Percentiles rank a stretch among this genome's conserved stretches.
Conservation (phyloP, 2,113 vertebrate species). For the Malurus melanocephalus region DNA sequence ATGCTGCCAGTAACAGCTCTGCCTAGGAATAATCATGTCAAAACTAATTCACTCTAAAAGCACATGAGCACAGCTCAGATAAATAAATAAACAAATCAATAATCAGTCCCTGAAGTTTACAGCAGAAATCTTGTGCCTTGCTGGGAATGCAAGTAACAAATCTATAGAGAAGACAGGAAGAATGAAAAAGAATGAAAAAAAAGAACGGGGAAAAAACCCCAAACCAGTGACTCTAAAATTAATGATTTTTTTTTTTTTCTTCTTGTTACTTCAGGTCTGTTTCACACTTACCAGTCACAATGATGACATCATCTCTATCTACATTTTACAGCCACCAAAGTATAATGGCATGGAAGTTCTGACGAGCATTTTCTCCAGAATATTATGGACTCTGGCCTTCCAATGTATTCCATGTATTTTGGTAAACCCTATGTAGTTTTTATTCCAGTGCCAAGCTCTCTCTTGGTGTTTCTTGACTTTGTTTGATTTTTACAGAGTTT, state of each 20-base stretch:
- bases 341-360: not conserved
- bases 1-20: not conserved
- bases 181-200: no score
- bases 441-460: not conserved
- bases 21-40: not conserved
- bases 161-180: not conserved
- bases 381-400: accelerated
- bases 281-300: not conserved
- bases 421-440: not conserved
- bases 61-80: not conserved
- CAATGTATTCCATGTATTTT: not conserved
- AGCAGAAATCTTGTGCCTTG: not conserved
- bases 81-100: not conserved
- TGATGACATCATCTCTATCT: not conserved
- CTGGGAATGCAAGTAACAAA: not conserved
- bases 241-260: not conserved
- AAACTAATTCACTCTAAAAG: not conserved
- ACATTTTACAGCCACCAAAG: not conserved
- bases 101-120: not conserved
- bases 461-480: not conserved
- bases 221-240: not conserved
- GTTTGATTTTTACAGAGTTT: not conserved
- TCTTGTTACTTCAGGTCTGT: not conserved
- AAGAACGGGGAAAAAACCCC: no score
- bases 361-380: not conserved